Base-by-base conservation (phyloP, 2,797 vertebrate species). In the Labroides dimidiatus region DNA sequence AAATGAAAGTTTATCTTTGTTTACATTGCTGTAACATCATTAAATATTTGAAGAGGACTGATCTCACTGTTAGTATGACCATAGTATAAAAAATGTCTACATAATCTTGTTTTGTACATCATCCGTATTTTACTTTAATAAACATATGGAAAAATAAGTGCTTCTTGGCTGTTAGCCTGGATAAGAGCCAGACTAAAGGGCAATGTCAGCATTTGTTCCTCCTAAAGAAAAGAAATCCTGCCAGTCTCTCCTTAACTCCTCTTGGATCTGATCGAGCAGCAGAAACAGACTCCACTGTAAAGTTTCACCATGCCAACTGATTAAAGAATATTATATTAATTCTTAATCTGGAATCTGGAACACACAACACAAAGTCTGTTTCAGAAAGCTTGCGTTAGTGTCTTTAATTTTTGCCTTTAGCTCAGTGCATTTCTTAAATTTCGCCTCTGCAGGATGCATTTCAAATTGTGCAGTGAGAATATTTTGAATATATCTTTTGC, bases 251-350 rank as follows among this genome's bases (percentile, higher is more conserved):
- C 51, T 36, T 56, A 77, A 72, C 62, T 65, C 81, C 36, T 49
- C 57, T 50, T 67, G 72, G 62, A 56, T 63, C 64, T 75, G 77
- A 63, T 36, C 17, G 47, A 80, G 45, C 55, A 54, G 72, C 43
- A 43, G 58, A 79, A 41, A 48, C 17, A 50, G 63, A 68, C 58
- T 72, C 77, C 81, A 50, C 76, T 69, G 51, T 48, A 53, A 56
- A 55, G 74, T 78, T 62, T 85, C 71, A 87, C 60, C 66, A 8
- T 33, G 76, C 77, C 77, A 30, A 15, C 51, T 44, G 50, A 61
- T 68, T 80, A 54, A 73, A 64, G 63, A 64, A 36, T n/a, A 8
- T 16, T 20, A 64, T 64, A 37, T 68, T 54, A 41, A 68, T 62
- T 64, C 60, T 43, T 12, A 60, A 44, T 66, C 72, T 73, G 53